Percentiles rank a stretch among this genome's conserved stretches.
Evolutionary conservation across 1,140 invertebrate genomes (phyloP).

Genomic region (Fopius arisanus): DNA sequence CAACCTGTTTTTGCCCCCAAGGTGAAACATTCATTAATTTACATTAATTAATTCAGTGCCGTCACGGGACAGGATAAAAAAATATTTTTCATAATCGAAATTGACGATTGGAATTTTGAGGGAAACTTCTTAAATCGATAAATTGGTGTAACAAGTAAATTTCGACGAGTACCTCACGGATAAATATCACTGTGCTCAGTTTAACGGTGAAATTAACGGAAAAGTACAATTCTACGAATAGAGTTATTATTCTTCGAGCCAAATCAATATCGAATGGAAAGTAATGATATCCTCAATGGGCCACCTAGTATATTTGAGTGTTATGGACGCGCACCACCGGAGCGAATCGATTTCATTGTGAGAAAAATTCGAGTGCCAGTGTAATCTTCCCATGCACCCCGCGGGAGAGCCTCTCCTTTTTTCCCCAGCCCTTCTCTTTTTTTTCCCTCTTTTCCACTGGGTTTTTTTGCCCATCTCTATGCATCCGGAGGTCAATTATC

Average conservation of each 20-base stretch:
- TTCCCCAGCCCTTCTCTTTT: neutral
- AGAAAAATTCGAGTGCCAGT: slow-evolving; percentile 4
- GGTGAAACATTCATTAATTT: too few relatives aligned
- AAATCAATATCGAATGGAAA: neutral
- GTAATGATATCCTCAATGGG: slow-evolving; percentile 4
- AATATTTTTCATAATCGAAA: too few relatives aligned
- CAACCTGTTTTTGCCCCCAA: too few relatives aligned
- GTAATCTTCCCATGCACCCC: slow-evolving; percentile 3
- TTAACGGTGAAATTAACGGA: neutral
- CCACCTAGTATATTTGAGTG: neutral
- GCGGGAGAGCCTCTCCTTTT: neutral
- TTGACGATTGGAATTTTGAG: too few relatives aligned
- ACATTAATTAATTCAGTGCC: too few relatives aligned
- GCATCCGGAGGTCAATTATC: slow-evolving; percentile 16
- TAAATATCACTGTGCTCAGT: too few relatives aligned
- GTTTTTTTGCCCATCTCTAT: neutral
- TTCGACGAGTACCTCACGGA: too few relatives aligned
- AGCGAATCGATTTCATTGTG: slow-evolving; percentile 5
- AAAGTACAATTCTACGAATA: neutral
- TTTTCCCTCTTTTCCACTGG: neutral
- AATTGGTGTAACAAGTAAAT: too few relatives aligned
- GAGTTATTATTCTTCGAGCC: neutral
- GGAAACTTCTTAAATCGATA: too few relatives aligned
- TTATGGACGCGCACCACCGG: neutral
- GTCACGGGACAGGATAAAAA: too few relatives aligned